phyloP scores from a whole-genome alignment of 2,113 vertebrate species.

The Eretmochelys imbricata region DNA sequence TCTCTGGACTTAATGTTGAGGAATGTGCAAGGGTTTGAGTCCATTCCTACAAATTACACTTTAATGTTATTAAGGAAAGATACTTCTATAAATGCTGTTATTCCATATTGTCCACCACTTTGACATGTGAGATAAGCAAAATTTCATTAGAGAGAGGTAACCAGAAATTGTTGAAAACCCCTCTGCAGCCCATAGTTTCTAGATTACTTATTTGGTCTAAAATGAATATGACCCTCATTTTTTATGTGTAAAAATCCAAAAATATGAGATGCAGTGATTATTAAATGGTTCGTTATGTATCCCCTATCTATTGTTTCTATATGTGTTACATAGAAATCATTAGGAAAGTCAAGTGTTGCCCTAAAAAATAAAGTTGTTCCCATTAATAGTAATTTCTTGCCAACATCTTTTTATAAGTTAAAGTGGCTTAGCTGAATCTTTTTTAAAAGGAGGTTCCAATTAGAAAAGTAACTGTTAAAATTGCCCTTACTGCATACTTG shows the following conservation, averaged over 20 bases:
- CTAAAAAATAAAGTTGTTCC: not conserved
- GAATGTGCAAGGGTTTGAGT: constrained; percentile 27
- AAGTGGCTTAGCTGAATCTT: not conserved
- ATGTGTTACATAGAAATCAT: not conserved
- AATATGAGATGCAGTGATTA: not conserved
- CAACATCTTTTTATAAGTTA: not conserved
- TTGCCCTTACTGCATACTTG: not conserved
- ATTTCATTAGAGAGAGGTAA: not conserved
- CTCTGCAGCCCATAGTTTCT: not conserved
- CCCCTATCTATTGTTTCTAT: not conserved
- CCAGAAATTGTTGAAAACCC: not conserved
- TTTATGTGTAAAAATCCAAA: not conserved
- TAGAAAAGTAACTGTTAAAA: not conserved
- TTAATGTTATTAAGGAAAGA: constrained; percentile 4
- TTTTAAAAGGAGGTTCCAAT: not conserved
- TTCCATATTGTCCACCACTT: not conserved
- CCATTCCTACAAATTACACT: constrained; percentile 14
- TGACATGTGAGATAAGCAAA: not conserved
- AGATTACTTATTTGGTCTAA: not conserved
- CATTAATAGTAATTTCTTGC: not conserved
- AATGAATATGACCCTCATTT: not conserved
- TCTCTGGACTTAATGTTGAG: not conserved
- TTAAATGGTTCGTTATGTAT: not conserved
- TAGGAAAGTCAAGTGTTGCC: not conserved
- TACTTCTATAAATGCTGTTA: not conserved